Evolutionary conservation across 2,888 invertebrate species (phyloP).

Genomic region (Notodromas monacha): DNA sequence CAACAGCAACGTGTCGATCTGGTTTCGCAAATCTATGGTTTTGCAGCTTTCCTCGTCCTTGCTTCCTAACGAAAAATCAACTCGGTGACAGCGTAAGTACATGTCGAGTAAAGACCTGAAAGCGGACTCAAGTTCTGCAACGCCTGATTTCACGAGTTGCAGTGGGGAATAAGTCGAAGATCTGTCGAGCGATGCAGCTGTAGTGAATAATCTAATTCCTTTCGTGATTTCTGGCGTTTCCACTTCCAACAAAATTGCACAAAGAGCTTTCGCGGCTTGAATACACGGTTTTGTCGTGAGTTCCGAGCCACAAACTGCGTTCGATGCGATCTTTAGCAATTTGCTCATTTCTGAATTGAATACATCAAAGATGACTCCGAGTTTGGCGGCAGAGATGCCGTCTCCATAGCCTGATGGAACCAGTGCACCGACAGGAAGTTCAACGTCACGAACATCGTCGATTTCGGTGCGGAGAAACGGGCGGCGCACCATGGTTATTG

Average conservation of each 20-base stretch:
- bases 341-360: not conserved
- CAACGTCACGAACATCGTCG: not conserved
- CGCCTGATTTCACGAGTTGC: not conserved
- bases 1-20: slow-evolving; percentile 27
- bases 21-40: slow-evolving; percentile 12
- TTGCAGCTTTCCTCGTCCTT: not conserved
- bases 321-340: not conserved
- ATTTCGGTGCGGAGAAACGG: slow-evolving; percentile 27
- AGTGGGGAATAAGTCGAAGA: not conserved
- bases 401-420: not conserved
- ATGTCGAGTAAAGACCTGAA: slow-evolving; percentile 50
- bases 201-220: slow-evolving; percentile 17
- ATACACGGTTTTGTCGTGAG: slow-evolving; percentile 15
- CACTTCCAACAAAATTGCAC: slow-evolving; percentile 51
- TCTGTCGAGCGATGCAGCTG: not conserved
- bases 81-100: slow-evolving; percentile 19
- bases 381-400: slow-evolving; percentile 5
- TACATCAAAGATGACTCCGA: slow-evolving; percentile 5
- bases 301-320: no score
- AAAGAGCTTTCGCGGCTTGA: slow-evolving; percentile 71
- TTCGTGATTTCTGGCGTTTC: slow-evolving; percentile 59
- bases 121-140: slow-evolving; percentile 26
- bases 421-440: not conserved
- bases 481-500: slow-evolving; percentile 27
- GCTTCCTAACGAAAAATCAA: not conserved